Conservation (phyloP, 2,888 invertebrate genomes). For the Caenorhabditis zanzibari region DNA sequence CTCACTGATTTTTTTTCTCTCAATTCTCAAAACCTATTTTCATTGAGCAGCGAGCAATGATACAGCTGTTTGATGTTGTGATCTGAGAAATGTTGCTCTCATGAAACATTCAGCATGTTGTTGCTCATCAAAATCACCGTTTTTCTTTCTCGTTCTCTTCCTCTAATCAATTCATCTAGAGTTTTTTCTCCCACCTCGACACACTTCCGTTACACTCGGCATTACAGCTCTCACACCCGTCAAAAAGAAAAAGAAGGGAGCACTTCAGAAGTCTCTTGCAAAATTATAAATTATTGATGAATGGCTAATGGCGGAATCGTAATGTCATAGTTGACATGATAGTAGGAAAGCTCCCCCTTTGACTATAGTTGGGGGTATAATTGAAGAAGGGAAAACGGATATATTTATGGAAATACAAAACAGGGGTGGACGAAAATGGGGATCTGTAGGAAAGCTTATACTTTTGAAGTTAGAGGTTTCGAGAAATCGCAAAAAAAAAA, state of each 20-base stretch:
- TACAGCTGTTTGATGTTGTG: slow-evolving; percentile 49
- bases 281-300: slow-evolving; percentile 62
- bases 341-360: not conserved
- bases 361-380: slow-evolving; percentile 11
- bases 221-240: slow-evolving; percentile 20
- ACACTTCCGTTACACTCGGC: slow-evolving; percentile 61
- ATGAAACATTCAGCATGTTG: slow-evolving; percentile 56
- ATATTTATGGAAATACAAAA: not conserved
- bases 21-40: not conserved
- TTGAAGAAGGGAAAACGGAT: not conserved
- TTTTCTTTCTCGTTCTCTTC: slow-evolving; percentile 5
- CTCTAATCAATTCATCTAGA: slow-evolving; percentile 61
- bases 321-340: slow-evolving; percentile 42
- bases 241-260: not conserved
- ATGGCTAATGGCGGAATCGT: slow-evolving; percentile 49
- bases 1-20: slow-evolving; percentile 17
- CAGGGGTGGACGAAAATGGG: too few relatives aligned
- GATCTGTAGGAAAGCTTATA: too few relatives aligned
- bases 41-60: not conserved
- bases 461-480: not conserved
- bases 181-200: slow-evolving; percentile 46
- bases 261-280: slow-evolving; percentile 47
- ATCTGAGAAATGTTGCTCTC: slow-evolving; percentile 39
- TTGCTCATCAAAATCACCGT: slow-evolving; percentile 50
- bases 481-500: not conserved